Evolutionary conservation across 2,888 invertebrate genomes (phyloP), one percentile per base, ranked within the genome.

Genomic region (Margaritifera margaritifera): DNA sequence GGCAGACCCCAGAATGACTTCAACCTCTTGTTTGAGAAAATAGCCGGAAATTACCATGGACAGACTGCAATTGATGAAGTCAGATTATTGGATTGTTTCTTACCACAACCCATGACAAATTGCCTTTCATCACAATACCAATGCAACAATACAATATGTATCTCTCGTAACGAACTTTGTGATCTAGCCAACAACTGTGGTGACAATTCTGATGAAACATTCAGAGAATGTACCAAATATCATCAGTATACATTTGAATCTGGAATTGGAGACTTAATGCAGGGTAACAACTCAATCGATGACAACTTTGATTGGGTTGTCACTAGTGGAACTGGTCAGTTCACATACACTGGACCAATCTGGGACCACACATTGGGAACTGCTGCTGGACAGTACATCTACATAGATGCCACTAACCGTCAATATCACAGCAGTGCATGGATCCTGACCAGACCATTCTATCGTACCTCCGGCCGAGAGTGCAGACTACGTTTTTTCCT

Each of bases 21-120:
- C 68, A 72, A 72, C 20, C 72, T 86, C 15, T 57, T 72, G 6
- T 84, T 86, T 69, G 63, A 76, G 54, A 69, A 72, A 25, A 66
- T 71, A n/a, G 62, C 76, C 4, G 59, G 71, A 8, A 31, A 59
- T 11, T 86, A 81, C 72, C 77, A 73, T 24, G 87, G 87, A 31
- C 82, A 81, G 54, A 83, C 86, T 53, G 88, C 87, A 42, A 73
- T 88, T 62, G 88, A 88, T 73, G 85, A 87, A 69, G 76, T 88
- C 24, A 69, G 75, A 61, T 84, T 83, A 63, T 59, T 72, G 24
- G 78, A 82, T 72, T 86, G 86, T 69, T 64, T 68, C 22, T 80
- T 80, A 31, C 81, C 83, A 15, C 65, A 65, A 18, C 77, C 76
- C 1, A 75, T 71, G 55, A 55, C 68, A 20, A 55, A 66, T 1